Conservation (phyloP, 1,140 invertebrate genomes). For the Plectrocnemia conspersa region DNA sequence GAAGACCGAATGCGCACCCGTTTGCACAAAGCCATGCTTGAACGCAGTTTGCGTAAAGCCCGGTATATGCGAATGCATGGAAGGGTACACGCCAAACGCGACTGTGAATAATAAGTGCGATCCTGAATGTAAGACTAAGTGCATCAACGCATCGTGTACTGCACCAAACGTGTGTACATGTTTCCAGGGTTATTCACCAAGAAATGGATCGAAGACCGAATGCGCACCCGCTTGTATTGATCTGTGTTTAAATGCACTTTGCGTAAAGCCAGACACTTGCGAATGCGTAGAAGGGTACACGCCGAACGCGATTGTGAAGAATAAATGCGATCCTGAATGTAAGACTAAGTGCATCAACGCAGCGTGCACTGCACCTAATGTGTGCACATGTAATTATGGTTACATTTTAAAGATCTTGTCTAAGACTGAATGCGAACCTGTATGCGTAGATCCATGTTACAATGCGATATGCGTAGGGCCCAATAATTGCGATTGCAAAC, state of each 20-base stretch:
- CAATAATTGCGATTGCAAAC: slow-evolving; percentile 50
- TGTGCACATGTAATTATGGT: slow-evolving; percentile 41
- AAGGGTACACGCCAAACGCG: slow-evolving; percentile 24
- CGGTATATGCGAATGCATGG: slow-evolving; percentile 35
- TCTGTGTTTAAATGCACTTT: slow-evolving; percentile 29
- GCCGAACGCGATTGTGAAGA: slow-evolving; percentile 28
- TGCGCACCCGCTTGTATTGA: slow-evolving; percentile 49
- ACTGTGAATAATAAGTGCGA: slow-evolving; percentile 18
- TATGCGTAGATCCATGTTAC: slow-evolving; percentile 42
- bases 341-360: slow-evolving; percentile 45
- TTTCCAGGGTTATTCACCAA: slow-evolving; percentile 27
- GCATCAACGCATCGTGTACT: slow-evolving; percentile 18
- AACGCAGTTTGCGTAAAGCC: slow-evolving; percentile 35
- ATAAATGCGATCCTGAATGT: slow-evolving; percentile 50
- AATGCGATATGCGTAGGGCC: slow-evolving; percentile 50
- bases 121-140: slow-evolving; percentile 6
- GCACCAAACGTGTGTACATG: slow-evolving; percentile 5
- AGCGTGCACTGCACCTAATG: slow-evolving; percentile 42
- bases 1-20: slow-evolving; percentile 33
- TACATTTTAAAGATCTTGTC: slow-evolving; percentile 40
- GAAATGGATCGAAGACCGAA: slow-evolving; percentile 40
- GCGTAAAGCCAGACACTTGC: slow-evolving; percentile 11
- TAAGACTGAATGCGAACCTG: slow-evolving; percentile 39
- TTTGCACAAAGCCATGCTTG: slow-evolving; percentile 26
- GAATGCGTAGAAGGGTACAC: slow-evolving; percentile 6